phyloP scores from a whole-genome alignment of 2,113 vertebrate species.

The Microcebus lehilahytsara region DNA sequence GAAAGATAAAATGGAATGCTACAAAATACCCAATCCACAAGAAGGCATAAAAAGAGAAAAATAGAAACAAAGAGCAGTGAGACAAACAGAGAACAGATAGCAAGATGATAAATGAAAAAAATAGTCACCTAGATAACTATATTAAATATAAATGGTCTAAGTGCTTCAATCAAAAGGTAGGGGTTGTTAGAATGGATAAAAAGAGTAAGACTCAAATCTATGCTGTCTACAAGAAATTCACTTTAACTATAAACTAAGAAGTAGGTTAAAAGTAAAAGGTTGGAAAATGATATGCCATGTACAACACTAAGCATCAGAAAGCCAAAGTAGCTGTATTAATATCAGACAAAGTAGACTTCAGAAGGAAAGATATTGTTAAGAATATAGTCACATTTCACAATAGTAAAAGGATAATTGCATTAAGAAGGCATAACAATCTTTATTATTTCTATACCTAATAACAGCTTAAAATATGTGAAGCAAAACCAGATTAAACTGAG shows the following conservation, averaged over 20 bases:
- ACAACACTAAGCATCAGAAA: neutral
- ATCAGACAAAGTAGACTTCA: neutral
- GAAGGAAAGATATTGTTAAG: neutral
- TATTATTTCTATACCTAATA: neutral
- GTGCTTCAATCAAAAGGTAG: neutral
- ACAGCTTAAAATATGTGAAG: neutral
- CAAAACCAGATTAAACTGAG: neutral
- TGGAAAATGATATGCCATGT: neutral
- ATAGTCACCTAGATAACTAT: neutral
- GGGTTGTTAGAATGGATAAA: neutral
- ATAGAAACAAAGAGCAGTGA: neutral
- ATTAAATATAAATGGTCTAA: neutral
- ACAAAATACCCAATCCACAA: neutral
- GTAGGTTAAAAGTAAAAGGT: neutral
- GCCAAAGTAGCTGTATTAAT: neutral
- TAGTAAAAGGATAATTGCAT: neutral
- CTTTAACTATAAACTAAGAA: neutral
- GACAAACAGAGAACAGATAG: neutral
- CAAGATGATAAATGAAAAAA: neutral
- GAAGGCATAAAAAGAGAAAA: neutral
- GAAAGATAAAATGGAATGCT: neutral
- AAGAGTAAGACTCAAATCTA: neutral
- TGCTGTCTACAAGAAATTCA: neutral
- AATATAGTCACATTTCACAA: neutral
- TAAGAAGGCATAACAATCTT: neutral